Evolutionary conservation across 2,113 vertebrate genomes (phyloP).

Genomic region (Apistogramma diplotaenia): DNA sequence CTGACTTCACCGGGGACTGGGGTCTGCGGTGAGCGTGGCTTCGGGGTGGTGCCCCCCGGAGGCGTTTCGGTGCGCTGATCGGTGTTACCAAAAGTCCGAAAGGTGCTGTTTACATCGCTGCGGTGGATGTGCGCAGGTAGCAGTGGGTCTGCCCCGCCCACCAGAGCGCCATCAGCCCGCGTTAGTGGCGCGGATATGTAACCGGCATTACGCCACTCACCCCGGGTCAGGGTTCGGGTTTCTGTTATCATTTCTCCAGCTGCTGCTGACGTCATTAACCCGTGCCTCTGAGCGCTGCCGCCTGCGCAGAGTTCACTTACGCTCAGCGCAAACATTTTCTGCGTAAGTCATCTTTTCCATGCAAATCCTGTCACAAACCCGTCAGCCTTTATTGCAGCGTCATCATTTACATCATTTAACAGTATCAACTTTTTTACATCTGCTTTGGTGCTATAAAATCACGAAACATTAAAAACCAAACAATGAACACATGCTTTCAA

Average conservation of each 20-base stretch:
- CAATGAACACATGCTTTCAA: too few species aligned
- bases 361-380: too few species aligned
- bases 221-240: not conserved
- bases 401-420: too few species aligned
- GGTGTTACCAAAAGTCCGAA: fast-evolving
- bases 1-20: not conserved
- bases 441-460: too few species aligned
- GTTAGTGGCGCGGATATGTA: constrained; percentile 12
- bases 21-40: fast-evolving
- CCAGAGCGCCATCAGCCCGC: constrained; percentile 23
- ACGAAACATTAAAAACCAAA: too few species aligned
- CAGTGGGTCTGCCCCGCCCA: constrained; percentile 67
- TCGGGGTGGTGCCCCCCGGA: fast-evolving
- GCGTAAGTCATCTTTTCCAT: too few species aligned
- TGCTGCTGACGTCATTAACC: not conserved
- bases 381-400: too few species aligned
- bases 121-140: constrained; percentile 4
- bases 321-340: too few species aligned
- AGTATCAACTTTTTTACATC: too few species aligned
- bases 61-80: fast-evolving
- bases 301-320: too few species aligned
- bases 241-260: not conserved
- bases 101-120: not conserved
- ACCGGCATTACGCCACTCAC: constrained; percentile 26
- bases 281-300: not conserved